Conservation (phyloP, 2,888 invertebrate genomes). For the Oscheius myriophilus region DNA sequence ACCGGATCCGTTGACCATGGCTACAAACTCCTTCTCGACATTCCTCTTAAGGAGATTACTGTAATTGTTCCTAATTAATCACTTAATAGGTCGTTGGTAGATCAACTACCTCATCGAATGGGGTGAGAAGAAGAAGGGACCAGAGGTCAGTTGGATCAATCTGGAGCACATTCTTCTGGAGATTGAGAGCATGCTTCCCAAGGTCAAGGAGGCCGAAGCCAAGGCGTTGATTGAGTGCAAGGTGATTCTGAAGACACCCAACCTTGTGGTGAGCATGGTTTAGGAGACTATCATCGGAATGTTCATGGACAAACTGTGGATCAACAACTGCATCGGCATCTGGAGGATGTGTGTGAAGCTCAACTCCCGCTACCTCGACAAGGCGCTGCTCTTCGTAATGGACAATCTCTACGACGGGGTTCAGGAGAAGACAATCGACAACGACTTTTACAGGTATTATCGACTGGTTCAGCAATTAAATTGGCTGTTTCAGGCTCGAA, state of each 20-base stretch:
- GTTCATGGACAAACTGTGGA: not conserved
- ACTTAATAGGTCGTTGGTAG: not conserved
- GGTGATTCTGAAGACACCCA: not conserved
- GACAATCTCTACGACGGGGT: conserved; percentile 2
- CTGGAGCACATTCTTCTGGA: conserved; percentile 3
- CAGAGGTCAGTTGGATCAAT: not conserved
- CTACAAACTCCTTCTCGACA: not conserved
- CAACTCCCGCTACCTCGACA: not conserved
- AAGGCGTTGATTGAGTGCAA: not conserved
- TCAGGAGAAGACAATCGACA: conserved; percentile 8
- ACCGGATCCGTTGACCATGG: no score
- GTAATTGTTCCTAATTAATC: not conserved
- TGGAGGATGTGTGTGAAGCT: conserved; percentile 7
- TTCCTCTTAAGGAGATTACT: conserved; percentile 1
- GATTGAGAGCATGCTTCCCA: conserved; percentile 3
- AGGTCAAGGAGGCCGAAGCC: conserved; percentile 3
- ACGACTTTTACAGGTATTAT: conserved; percentile 1
- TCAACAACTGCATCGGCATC: conserved; percentile 14
- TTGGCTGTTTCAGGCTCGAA: conserved; percentile 1
- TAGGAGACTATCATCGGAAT: not conserved
- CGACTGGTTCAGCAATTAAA: not conserved
- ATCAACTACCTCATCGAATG: not conserved
- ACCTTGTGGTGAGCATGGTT: no score
- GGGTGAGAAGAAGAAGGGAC: not conserved
- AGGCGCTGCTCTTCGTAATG: not conserved